A percentile compares a stretch with the other conserved stretches of the same genome.
These are phyloP conservation scores for Momotus momota DNA, from an alignment of 2,797 vertebrate species.

Conservation along the genomic window DNA sequence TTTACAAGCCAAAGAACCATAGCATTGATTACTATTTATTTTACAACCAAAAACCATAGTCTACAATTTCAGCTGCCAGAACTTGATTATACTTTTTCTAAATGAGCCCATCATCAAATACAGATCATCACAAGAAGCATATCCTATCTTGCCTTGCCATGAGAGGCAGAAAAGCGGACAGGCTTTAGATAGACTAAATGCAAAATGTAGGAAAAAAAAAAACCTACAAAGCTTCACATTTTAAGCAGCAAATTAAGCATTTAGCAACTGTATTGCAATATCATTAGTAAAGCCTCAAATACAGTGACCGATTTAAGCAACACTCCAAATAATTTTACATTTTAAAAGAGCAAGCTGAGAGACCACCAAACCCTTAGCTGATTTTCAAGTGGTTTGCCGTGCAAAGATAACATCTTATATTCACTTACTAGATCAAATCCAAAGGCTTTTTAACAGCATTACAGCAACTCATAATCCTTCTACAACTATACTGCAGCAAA, in stretches of 20 bases:
- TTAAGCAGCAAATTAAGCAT: neutral
- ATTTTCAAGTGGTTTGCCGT: neutral
- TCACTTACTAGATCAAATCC: slow-evolving; percentile 43
- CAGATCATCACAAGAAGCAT: neutral
- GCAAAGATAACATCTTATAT: neutral
- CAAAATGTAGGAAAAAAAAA: neutral
- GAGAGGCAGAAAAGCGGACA: neutral
- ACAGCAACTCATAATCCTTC: neutral
- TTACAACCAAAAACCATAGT: neutral
- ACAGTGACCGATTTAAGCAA: neutral
- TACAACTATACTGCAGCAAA: neutral
- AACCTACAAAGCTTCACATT: neutral
- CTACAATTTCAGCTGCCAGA: neutral
- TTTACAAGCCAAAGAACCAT: neutral
- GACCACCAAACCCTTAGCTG: neutral
- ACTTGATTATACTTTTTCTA: neutral
- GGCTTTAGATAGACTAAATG: neutral
- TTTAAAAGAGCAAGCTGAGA: neutral
- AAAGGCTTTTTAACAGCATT: slow-evolving; percentile 5
- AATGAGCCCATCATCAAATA: neutral
- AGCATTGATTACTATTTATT: neutral
- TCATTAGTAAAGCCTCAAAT: neutral
- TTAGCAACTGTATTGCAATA: neutral
- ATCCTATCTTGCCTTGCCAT: neutral
- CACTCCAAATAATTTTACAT: neutral